Conservation (phyloP, 1,140 invertebrate genomes). For the Meloidogyne exigua region DNA sequence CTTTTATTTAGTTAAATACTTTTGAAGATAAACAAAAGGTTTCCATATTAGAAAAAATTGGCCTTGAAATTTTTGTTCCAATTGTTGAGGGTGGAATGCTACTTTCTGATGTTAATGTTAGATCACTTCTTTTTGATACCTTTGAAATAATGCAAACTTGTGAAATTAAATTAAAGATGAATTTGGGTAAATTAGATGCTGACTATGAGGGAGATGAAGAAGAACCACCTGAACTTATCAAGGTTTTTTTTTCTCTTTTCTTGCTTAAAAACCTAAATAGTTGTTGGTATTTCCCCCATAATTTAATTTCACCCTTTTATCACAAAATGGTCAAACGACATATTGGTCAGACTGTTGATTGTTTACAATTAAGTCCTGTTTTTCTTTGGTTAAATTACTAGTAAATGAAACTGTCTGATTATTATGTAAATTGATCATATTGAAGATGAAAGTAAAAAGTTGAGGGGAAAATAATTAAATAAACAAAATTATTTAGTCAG, state of each 20-base stretch:
- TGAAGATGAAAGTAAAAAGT: too few relatives aligned
- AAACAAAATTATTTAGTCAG: conserved; percentile 23
- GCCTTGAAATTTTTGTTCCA: conserved; percentile 41
- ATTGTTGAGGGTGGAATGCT: conserved; percentile 35
- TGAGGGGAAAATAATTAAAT: too few relatives aligned
- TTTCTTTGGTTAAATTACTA: too few relatives aligned
- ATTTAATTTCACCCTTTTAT: too few relatives aligned
- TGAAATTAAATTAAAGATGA: conserved; percentile 40
- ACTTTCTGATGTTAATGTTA: conserved; percentile 31
- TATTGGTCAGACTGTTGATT: too few relatives aligned
- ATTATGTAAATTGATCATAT: too few relatives aligned
- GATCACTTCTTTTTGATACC: conserved; percentile 34
- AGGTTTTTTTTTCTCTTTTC: too few relatives aligned
- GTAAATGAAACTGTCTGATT: too few relatives aligned
- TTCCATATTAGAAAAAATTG: conserved; percentile 33
- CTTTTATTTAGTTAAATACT: conserved; percentile 40
- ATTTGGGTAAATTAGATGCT: conserved; percentile 41
- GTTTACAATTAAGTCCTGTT: too few relatives aligned
- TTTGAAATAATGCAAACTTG: conserved; percentile 33
- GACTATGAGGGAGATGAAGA: conserved; percentile 43
- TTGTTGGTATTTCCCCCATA: too few relatives aligned
- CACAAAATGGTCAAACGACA: too few relatives aligned
- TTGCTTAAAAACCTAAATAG: too few relatives aligned
- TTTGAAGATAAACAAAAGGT: conserved; percentile 41
- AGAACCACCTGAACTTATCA: conserved; percentile 42